Conservation (phyloP, 2,888 invertebrate genomes). For the Drosophila nr. fundita region DNA sequence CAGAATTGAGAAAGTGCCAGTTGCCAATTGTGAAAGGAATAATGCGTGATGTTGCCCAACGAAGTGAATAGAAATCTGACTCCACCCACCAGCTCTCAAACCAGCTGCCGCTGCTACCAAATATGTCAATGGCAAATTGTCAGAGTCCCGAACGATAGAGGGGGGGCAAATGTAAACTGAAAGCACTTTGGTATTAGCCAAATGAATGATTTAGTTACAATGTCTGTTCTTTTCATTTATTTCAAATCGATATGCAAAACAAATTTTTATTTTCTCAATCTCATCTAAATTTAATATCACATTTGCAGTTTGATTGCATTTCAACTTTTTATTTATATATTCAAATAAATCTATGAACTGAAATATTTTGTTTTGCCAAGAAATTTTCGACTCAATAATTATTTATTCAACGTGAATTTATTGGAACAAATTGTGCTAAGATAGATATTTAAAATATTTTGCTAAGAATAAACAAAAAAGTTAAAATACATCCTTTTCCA, state of each 20-base stretch:
- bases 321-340: not conserved
- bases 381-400: not conserved
- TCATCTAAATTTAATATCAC: not conserved
- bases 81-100: conserved; percentile 4
- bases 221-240: not conserved
- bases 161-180: conserved; percentile 5
- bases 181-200: not conserved
- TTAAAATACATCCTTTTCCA: not conserved
- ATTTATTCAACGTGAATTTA: not conserved
- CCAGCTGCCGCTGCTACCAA: conserved; percentile 25
- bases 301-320: not conserved
- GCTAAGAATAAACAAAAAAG: not conserved
- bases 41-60: conserved; percentile 42
- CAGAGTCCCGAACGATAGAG: not conserved
- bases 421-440: not conserved
- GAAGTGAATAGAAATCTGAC: not conserved
- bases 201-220: not conserved
- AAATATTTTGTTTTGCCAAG: not conserved
- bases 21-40: conserved; percentile 49
- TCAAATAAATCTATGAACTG: not conserved
- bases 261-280: not conserved
- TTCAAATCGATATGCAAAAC: not conserved
- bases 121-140: conserved; percentile 38
- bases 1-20: conserved; percentile 50
- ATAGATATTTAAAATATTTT: not conserved